Evolutionary conservation across 2,113 vertebrate genomes (phyloP).

Genomic region (Felis chaus): DNA sequence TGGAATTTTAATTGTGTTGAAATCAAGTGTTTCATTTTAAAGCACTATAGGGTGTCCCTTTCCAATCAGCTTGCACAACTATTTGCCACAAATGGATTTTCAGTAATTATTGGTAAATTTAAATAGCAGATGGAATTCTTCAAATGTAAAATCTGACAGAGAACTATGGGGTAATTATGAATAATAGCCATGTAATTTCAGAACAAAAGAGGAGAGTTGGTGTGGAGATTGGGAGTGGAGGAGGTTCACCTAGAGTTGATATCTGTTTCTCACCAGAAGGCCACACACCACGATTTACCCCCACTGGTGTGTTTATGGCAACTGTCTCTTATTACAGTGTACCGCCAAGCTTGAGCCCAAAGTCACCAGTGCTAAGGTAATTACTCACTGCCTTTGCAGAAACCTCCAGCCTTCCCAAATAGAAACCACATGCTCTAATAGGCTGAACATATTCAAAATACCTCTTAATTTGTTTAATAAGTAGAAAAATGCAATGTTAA

Average conservation of each 20-base stretch:
- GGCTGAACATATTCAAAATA: constrained; percentile 85
- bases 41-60: constrained; percentile 19
- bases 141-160: constrained; percentile 66
- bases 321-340: constrained; percentile 91
- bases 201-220: constrained; percentile 82
- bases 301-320: constrained; percentile 88
- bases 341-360: constrained; percentile 84
- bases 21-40: constrained; percentile 45
- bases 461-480: constrained; percentile 96
- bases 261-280: constrained; percentile 86
- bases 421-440: constrained; percentile 97
- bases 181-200: constrained; percentile 81
- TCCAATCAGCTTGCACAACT: constrained; percentile 58
- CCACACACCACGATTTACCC: constrained; percentile 87
- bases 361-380: constrained; percentile 87
- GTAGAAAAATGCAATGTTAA: constrained; percentile 93
- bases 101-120: constrained; percentile 76
- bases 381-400: constrained; percentile 87
- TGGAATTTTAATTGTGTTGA: constrained; percentile 49
- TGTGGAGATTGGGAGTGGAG: constrained; percentile 68
- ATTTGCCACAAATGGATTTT: constrained; percentile 65
- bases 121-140: constrained; percentile 74
- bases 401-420: constrained; percentile 93
- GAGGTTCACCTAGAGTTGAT: constrained; percentile 86
- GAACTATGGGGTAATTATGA: constrained; percentile 75